Evolutionary conservation across 30 jellyfish, hydroid and myxozoan genomes (phyloP).

Genomic region (Aurelia aurita complex sp. Pacific): DNA sequence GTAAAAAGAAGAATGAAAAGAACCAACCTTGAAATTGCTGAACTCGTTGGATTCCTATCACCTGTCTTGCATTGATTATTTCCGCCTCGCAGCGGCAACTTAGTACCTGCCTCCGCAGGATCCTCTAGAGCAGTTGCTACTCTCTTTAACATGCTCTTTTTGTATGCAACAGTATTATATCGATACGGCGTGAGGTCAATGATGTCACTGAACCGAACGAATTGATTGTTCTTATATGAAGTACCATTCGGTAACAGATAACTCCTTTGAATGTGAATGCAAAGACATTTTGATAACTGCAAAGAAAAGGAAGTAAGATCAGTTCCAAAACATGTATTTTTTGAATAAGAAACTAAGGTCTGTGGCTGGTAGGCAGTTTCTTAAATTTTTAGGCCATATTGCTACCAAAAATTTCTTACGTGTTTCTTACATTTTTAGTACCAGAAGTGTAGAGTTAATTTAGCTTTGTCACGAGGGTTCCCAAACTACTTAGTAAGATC

Average conservation of each 20-base stretch:
- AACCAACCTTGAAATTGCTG: no score
- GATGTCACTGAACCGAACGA: slow-evolving; percentile 77
- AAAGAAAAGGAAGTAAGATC: neutral
- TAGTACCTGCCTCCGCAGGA: neutral
- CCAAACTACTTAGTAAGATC: no score
- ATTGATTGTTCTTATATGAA: slow-evolving; percentile 60
- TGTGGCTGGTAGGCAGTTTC: no score
- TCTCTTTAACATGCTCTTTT: neutral
- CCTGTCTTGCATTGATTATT: neutral
- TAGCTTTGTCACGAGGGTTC: no score
- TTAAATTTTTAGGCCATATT: no score
- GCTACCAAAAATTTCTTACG: no score
- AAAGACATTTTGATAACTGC: slow-evolving; percentile 82
- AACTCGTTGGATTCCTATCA: neutral
- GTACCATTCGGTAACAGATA: slow-evolving; percentile 44
- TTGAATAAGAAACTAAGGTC: no score
- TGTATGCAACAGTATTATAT: slow-evolving; percentile 49
- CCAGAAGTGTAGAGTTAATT: no score
- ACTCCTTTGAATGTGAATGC: slow-evolving; percentile 85
- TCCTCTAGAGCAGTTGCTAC: neutral
- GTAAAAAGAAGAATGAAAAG: no score
- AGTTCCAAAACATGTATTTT: no score
- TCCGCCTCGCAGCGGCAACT: slow-evolving; percentile 47
- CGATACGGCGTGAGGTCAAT: slow-evolving; percentile 68
- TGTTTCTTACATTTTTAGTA: no score